Conservation (phyloP, 2,888 invertebrate genomes). For the Mythimna lalbum region DNA sequence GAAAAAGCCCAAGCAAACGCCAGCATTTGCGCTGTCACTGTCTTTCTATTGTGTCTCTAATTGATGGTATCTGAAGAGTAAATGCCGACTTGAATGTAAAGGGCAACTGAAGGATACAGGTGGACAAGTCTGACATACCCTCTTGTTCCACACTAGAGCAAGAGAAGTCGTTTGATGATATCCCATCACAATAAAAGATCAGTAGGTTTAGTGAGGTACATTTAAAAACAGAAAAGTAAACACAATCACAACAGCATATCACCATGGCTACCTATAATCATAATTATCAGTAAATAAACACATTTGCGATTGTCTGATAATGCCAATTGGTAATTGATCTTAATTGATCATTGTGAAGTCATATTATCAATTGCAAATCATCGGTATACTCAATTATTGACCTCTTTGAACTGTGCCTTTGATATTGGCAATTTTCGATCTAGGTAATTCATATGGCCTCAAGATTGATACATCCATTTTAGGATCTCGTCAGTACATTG, state of each 20-base stretch:
- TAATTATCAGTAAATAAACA: conserved; percentile 36
- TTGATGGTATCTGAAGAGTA: no score
- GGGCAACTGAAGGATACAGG: no score
- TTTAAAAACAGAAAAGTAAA: conserved; percentile 12
- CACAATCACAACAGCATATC: neutral
- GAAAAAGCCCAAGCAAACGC: no score
- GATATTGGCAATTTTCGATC: conserved; percentile 22
- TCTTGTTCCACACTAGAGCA: no score
- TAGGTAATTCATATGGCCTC: neutral
- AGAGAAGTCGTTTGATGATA: no score
- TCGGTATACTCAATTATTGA: conserved; percentile 34
- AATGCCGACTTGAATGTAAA: no score
- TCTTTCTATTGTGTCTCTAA: no score
- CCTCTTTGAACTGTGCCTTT: conserved; percentile 25
- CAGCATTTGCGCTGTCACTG: no score
- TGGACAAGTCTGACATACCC: no score
- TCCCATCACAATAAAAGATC: no score
- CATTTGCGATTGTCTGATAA: conserved; percentile 11
- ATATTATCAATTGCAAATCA: conserved; percentile 44
- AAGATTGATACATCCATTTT: neutral
- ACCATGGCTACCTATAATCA: neutral
- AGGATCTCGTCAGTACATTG: neutral
- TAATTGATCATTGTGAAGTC: conserved; percentile 61
- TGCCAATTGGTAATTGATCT: conserved; percentile 55
- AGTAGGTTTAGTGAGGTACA: no score